A percentile compares a stretch with the other conserved stretches of the same genome.
Conservation (phyloP, 2,888 invertebrate species). For the Caenorhabditis sp. region DNA sequence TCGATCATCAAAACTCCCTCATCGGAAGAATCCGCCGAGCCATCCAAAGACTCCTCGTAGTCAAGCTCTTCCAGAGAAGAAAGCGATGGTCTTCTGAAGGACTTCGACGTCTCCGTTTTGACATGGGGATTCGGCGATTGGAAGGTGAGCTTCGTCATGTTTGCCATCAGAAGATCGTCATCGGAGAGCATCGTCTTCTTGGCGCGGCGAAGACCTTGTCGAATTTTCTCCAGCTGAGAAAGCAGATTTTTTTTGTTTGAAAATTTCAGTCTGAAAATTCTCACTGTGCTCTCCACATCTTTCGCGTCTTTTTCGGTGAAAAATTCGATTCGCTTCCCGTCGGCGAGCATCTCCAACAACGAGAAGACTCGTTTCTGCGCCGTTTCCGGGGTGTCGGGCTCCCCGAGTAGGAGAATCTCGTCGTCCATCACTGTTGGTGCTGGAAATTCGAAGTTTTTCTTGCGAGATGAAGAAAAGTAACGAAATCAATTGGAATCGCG, state of each 20-base stretch:
- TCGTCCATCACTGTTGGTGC: background rate
- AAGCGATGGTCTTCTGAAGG: background rate
- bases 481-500: no score
- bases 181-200: constrained; percentile 16
- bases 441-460: background rate
- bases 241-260: background rate
- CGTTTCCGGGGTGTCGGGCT: constrained; percentile 8
- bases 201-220: background rate
- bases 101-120: background rate
- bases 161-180: constrained; percentile 19
- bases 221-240: constrained; percentile 11
- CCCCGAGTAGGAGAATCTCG: background rate
- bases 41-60: constrained; percentile 22
- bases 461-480: background rate
- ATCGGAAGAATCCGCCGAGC: background rate
- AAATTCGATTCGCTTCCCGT: background rate
- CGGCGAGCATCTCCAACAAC: background rate
- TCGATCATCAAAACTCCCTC: background rate
- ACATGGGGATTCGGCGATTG: background rate
- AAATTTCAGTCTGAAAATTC: background rate
- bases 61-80: constrained; percentile 20
- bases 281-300: constrained; percentile 1
- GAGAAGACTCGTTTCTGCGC: background rate
- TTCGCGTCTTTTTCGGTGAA: constrained; percentile 1
- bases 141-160: constrained; percentile 9